A percentile compares a stretch with the other conserved stretches of the same genome.
These are phyloP conservation scores for Sylvilagus floridanus DNA, from an alignment of 2,797 vertebrate genomes.

Conservation along the genomic window DNA sequence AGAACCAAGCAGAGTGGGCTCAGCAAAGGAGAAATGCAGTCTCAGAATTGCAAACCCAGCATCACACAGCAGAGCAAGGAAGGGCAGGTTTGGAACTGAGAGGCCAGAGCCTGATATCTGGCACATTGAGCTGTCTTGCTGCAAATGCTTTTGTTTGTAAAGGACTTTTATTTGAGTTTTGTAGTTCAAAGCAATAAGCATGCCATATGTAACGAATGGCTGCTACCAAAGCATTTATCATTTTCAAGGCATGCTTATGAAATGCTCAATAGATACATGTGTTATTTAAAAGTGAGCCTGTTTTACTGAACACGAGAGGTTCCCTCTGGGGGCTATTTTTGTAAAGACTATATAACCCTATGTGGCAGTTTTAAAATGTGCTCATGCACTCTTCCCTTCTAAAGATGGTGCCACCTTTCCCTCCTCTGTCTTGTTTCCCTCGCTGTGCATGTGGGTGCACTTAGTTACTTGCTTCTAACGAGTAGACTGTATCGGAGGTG, in stretches of 20 bases:
- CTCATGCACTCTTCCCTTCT: neutral
- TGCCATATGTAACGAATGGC: slow-evolving; percentile 32
- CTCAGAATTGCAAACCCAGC: no score
- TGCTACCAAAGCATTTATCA: slow-evolving; percentile 31
- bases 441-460: neutral
- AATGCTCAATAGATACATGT: neutral
- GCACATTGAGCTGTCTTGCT: neutral
- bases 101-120: neutral
- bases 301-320: neutral
- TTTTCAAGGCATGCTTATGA: slow-evolving; percentile 21
- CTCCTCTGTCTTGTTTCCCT: neutral
- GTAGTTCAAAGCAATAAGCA: slow-evolving; percentile 19
- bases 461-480: slow-evolving; percentile 2
- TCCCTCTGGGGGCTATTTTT: neutral
- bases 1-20: neutral
- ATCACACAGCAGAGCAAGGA: neutral
- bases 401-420: neutral
- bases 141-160: neutral
- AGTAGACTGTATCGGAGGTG: neutral
- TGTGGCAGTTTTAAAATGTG: slow-evolving; percentile 15
- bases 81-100: neutral
- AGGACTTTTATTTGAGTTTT: neutral
- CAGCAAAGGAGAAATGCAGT: neutral
- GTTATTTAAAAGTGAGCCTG: neutral
- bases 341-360: neutral